phyloP scores from a whole-genome alignment of 2,113 vertebrate genomes.

The Oriolus oriolus region DNA sequence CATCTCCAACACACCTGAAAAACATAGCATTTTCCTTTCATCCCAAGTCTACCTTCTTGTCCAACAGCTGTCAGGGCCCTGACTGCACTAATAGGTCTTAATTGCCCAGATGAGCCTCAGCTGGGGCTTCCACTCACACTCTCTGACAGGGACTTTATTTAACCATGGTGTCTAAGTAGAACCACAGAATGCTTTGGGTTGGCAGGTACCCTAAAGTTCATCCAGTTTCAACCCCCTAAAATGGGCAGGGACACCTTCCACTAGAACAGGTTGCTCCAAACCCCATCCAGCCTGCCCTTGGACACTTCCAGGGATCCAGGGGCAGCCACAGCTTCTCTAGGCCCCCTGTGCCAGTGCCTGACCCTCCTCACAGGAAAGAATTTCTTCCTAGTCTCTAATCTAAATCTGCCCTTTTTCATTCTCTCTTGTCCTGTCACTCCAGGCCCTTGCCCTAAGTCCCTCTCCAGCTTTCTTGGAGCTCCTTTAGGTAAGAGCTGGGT shows the following conservation, averaged over 20 bases:
- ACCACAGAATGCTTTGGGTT: background rate
- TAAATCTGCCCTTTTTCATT: background rate
- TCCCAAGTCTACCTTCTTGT: background rate
- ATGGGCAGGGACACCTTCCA: background rate
- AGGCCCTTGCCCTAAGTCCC: background rate
- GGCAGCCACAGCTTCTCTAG: background rate
- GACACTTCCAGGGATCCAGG: background rate
- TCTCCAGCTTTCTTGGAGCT: background rate
- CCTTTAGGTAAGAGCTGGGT: background rate
- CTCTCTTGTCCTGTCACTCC: background rate
- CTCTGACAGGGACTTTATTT: background rate
- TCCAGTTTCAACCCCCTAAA: accelerated
- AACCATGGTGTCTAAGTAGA: background rate
- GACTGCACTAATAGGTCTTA: background rate
- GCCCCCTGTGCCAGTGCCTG: background rate
- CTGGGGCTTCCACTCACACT: background rate
- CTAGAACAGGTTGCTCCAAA: background rate
- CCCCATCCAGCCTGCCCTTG: background rate
- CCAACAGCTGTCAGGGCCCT: background rate
- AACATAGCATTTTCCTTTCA: background rate
- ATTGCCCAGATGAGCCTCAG: background rate
- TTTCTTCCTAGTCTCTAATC: background rate
- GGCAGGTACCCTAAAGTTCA: background rate
- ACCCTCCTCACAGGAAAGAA: accelerated
- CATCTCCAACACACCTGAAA: background rate